Conservation (phyloP, 1,140 invertebrate genomes). For the Bilobella aurantiaca region DNA sequence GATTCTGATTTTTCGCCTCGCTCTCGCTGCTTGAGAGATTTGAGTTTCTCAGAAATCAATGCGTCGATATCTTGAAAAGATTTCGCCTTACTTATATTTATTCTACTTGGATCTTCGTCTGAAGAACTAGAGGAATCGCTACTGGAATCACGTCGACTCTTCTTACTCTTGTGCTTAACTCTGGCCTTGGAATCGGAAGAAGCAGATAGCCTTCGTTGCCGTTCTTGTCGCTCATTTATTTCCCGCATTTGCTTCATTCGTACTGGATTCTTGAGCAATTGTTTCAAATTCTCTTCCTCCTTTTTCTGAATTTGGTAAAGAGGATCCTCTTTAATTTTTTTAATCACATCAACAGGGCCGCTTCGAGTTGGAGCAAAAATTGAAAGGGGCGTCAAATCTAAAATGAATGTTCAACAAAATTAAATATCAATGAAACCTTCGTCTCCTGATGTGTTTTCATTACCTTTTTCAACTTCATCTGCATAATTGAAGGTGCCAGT, state of each 20-base stretch:
- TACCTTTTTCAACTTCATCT: constrained; percentile 34
- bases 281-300: constrained; percentile 32
- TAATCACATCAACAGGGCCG: constrained; percentile 31
- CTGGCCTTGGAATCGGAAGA: constrained; percentile 8
- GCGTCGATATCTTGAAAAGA: background rate
- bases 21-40: background rate
- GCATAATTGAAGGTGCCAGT: constrained; percentile 34
- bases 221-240: constrained; percentile 13
- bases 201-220: background rate
- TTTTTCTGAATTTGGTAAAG: constrained; percentile 35
- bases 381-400: constrained; percentile 34
- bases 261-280: constrained; percentile 33
- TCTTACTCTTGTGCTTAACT: constrained; percentile 17
- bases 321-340: constrained; percentile 36
- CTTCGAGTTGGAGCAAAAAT: constrained; percentile 24
- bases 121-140: background rate
- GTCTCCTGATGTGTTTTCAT: background rate
- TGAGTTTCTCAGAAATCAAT: background rate
- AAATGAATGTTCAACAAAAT: no score
- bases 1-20: background rate
- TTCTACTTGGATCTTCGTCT: background rate
- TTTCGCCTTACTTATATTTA: background rate
- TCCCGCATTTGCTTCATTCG: constrained; percentile 31
- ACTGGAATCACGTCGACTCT: constrained; percentile 14
- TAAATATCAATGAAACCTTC: no score